These are phyloP conservation scores for Scaptodrosophila lebanonensis DNA, from an alignment of 1,140 invertebrate species.

Conservation along the genomic window DNA sequence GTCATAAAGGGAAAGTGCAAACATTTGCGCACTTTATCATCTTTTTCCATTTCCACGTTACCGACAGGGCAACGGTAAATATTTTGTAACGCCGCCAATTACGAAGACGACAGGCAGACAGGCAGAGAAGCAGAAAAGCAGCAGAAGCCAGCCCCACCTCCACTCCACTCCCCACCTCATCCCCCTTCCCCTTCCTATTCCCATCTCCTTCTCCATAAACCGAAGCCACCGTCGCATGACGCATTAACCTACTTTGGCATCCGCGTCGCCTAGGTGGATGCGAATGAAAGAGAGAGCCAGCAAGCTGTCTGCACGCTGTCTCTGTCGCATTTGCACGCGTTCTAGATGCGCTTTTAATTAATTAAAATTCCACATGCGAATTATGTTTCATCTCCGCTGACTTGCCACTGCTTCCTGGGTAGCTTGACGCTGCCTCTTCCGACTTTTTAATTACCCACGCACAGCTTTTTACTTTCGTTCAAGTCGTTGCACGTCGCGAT, in stretches of 20 bases:
- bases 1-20: constrained; percentile 71
- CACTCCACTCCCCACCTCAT: background rate
- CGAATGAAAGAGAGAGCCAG: constrained; percentile 20
- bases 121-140: no score
- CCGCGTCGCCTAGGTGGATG: constrained; percentile 7
- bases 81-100: constrained; percentile 71
- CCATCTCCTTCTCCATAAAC: no score
- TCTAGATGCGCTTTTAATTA: constrained; percentile 50
- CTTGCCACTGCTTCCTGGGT: constrained; percentile 26
- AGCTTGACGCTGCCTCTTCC: constrained; percentile 1
- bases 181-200: background rate
- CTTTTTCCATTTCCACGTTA: constrained; percentile 61
- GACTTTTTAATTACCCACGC: constrained; percentile 69
- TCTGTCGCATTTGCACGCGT: background rate
- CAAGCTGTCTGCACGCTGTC: constrained; percentile 2
- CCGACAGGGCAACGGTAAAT: constrained; percentile 63
- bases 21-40: constrained; percentile 74
- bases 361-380: constrained; percentile 72
- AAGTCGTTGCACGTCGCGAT: constrained; percentile 61
- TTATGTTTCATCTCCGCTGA: constrained; percentile 43
- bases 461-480: constrained; percentile 70
- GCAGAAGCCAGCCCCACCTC: background rate
- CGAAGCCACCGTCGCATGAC: no score
- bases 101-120: constrained; percentile 34
- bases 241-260: constrained; percentile 61